Conservation (phyloP, 2,888 invertebrate genomes). For the Prosopocoilus inquinatus region DNA sequence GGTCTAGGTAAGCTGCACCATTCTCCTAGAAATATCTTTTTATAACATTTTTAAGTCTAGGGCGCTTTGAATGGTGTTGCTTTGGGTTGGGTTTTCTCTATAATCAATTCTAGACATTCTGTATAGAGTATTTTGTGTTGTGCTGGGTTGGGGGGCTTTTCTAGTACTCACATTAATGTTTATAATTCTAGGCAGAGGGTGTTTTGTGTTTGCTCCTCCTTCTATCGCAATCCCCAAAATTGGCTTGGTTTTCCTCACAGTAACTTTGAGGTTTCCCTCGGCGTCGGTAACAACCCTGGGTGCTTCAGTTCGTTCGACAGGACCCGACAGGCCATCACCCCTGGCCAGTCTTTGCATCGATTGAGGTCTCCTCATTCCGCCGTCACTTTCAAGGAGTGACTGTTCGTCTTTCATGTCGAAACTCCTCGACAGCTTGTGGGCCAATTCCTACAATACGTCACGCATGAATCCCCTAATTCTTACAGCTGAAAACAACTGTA, state of each 20-base stretch:
- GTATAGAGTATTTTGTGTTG: no score
- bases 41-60: no score
- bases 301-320: slow-evolving; percentile 27
- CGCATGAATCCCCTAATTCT: background rate
- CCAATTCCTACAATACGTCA: slow-evolving; percentile 66
- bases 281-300: slow-evolving; percentile 78
- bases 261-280: slow-evolving; percentile 84
- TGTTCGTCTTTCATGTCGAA: slow-evolving; percentile 88
- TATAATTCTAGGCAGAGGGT: slow-evolving; percentile 91
- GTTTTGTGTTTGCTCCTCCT: slow-evolving; percentile 94
- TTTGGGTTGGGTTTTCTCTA: no score
- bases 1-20: no score
- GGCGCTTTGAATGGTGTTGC: no score
- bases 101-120: no score
- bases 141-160: no score
- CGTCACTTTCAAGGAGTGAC: slow-evolving; percentile 64
- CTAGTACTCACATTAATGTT: slow-evolving; percentile 84
- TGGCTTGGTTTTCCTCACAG: slow-evolving; percentile 90
- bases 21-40: no score
- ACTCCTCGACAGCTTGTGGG: slow-evolving; percentile 82
- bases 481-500: background rate
- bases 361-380: slow-evolving; percentile 67
- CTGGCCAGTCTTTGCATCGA: slow-evolving; percentile 73
- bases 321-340: slow-evolving; percentile 54
- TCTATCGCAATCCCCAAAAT: slow-evolving; percentile 96